These are phyloP conservation scores for Cirrhinus molitorella DNA, from an alignment of 2,797 vertebrate species.

Conservation along the genomic window DNA sequence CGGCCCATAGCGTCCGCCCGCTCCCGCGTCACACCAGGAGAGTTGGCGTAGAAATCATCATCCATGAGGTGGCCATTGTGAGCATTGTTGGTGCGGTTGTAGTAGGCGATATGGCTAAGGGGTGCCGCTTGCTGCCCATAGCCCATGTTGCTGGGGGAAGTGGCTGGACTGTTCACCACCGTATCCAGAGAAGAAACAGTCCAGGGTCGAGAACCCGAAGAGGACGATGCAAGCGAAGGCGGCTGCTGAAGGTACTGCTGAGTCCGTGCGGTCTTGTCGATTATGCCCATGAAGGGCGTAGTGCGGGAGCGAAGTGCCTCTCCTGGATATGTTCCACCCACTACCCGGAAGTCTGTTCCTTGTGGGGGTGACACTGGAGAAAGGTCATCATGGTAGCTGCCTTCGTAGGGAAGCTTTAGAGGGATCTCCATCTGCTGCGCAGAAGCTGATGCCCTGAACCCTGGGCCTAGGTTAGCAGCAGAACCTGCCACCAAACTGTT, in stretches of 20 bases:
- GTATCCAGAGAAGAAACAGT: conserved; percentile 96
- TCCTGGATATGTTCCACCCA: conserved; percentile 86
- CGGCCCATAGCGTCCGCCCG: conserved; percentile 83
- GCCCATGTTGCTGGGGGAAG: conserved; percentile 84
- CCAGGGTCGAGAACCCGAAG: conserved; percentile 90
- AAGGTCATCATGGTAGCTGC: conserved; percentile 86
- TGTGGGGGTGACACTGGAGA: conserved; percentile 89
- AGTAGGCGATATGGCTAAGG: conserved; percentile 93
- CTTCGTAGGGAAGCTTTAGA: conserved; percentile 84
- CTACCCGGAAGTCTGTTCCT: conserved; percentile 73
- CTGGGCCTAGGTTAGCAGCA: conserved; percentile 78
- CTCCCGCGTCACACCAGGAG: conserved; percentile 77
- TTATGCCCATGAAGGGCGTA: conserved; percentile 95
- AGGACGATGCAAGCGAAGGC: conserved; percentile 65
- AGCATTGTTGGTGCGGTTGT: conserved; percentile 99
- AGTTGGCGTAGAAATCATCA: conserved; percentile 84
- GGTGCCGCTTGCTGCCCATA: conserved; percentile 75
- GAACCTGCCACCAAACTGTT: conserved; percentile 86
- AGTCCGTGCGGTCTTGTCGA: conserved; percentile 92
- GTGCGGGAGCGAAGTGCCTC: conserved; percentile 90
- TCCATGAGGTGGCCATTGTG: conserved; percentile 92
- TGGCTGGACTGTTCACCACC: conserved; percentile 85
- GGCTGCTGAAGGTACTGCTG: conserved; percentile 91
- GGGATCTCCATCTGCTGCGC: conserved; percentile 93
- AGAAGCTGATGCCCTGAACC: conserved; percentile 88